Base-by-base conservation (phyloP, 1,140 invertebrate species). In the Drosophila saltans region DNA sequence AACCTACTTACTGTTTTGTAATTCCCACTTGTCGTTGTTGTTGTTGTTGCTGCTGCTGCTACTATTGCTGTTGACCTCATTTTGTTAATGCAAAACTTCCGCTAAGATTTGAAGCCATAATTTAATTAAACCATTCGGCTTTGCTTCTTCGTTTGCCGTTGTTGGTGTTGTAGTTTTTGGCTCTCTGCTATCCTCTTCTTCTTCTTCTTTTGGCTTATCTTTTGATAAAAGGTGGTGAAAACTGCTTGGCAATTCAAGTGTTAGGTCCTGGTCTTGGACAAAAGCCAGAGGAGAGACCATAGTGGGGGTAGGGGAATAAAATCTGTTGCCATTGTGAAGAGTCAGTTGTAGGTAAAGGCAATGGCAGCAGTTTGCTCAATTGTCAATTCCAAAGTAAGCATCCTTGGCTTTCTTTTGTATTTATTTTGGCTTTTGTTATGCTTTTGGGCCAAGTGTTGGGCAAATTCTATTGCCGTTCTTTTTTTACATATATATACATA, bases 61-160 rank as follows among this genome's bases (percentile, higher is more conserved):
- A 16, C 55, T 45, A 30, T 30, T 75, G 43, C 8, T 72, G 72
- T 86, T 86, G 83, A 88, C 82, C 83, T 75, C 71, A 80, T 83
- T 81, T 59, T 57, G 45, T 52, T 33, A 39, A 61, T 41, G 57
- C 57, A 52, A 52, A 52, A 59, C 57, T 59, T 59, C 57, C 57
- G 57, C 57, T n/a, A 24, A 62, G 56, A 60, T 16, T 52, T 52
- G 63, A 61, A 39, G 65, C 64, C 70, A 79, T 79, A 76, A 85
- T 75, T 85, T 76, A 85, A 85, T 85, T 85, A 82, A 85, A 88
- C 73, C 65, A 70, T 69, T 75, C 65, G 65, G 58, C 69, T 70
- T 21, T 65, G 60, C 24, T 52, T 56, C 39, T 39, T 52, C 72
- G 33, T 36, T 41, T 16, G 16, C 16, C 16, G 70, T 36, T 4